These are phyloP conservation scores for Crocuta crocuta DNA, from an alignment of 2,113 vertebrate genomes.

Conservation along the genomic window DNA sequence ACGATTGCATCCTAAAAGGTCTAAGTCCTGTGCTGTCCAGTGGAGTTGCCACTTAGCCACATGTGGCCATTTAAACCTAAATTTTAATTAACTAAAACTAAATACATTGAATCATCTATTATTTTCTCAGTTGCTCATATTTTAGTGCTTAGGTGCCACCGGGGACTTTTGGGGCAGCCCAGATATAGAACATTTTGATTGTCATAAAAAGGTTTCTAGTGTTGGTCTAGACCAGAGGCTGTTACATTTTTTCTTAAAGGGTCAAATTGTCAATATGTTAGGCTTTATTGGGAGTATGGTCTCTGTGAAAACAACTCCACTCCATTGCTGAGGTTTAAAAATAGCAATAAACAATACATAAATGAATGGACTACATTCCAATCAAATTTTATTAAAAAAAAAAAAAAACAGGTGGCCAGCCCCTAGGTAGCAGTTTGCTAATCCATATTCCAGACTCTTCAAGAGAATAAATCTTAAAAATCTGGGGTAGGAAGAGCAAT, in stretches of 20 bases:
- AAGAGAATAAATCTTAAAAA: slow-evolving; percentile 49
- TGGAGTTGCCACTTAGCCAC: neutral
- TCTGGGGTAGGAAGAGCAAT: neutral
- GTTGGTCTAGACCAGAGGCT: neutral
- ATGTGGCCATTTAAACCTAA: neutral
- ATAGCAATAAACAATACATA: neutral
- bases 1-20: neutral
- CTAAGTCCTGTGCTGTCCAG: neutral
- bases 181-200: neutral
- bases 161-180: neutral
- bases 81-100: neutral
- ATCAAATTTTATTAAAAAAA: neutral
- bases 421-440: neutral
- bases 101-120: neutral
- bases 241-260: neutral
- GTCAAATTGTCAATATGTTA: neutral
- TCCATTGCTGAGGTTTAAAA: neutral
- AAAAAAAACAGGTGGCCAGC: neutral
- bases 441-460: neutral
- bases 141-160: neutral
- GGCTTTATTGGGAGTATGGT: neutral
- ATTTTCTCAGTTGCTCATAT: neutral
- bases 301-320: slow-evolving; percentile 18
- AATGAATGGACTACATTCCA: neutral
- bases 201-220: slow-evolving; percentile 17